Conservation (phyloP, 2,888 invertebrate genomes). For the Crepidodera aurea region DNA sequence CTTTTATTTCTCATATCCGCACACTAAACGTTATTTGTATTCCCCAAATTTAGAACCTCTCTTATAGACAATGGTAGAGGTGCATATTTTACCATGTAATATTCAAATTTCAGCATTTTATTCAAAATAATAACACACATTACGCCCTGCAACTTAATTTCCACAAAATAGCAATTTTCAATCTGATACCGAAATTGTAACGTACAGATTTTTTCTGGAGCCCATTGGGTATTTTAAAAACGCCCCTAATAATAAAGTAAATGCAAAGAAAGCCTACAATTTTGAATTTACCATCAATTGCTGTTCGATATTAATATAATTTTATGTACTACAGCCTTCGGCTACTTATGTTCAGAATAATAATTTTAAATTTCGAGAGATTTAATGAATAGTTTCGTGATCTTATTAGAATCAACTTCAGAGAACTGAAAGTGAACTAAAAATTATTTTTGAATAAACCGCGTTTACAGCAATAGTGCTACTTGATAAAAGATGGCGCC, state of each 20-base stretch:
- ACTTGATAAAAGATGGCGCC: slow-evolving; percentile 27
- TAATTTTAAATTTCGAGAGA: slow-evolving; percentile 50
- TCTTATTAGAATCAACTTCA: slow-evolving; percentile 9
- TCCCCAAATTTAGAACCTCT: too few species aligned
- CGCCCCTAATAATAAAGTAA: slow-evolving; percentile 56
- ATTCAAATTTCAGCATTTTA: slow-evolving; percentile 56
- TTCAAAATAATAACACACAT: slow-evolving; percentile 56
- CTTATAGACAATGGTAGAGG: not conserved
- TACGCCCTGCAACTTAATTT: slow-evolving; percentile 60
- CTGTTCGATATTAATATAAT: slow-evolving; percentile 61
- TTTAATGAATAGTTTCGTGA: slow-evolving; percentile 44
- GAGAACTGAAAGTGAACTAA: not conserved
- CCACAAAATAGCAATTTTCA: slow-evolving; percentile 62
- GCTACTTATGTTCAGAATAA: slow-evolving; percentile 48
- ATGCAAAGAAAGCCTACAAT: slow-evolving; percentile 57
- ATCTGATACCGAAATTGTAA: slow-evolving; percentile 61
- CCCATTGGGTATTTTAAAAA: slow-evolving; percentile 53
- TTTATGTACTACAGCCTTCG: slow-evolving; percentile 56
- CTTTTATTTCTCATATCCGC: too few species aligned
- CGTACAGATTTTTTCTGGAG: slow-evolving; percentile 53
- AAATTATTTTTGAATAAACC: slow-evolving; percentile 1
- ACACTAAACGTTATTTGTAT: too few species aligned
- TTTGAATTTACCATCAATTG: slow-evolving; percentile 60
- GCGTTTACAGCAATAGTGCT: slow-evolving; percentile 2
- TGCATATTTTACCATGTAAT: slow-evolving; percentile 30